phyloP scores from a whole-genome alignment of 2,797 vertebrate species.

The Clarias fuscus region DNA sequence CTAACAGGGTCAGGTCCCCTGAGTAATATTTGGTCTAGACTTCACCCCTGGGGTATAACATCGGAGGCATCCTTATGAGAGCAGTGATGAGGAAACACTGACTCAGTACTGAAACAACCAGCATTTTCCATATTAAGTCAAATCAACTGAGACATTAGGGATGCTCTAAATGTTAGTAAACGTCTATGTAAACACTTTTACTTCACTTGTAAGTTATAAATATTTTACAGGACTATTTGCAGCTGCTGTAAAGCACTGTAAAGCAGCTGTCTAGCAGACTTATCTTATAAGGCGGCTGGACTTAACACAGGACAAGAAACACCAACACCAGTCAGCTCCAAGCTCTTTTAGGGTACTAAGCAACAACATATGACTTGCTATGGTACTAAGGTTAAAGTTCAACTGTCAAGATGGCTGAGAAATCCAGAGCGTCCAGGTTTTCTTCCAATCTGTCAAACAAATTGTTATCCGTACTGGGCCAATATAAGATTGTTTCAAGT shows the following conservation, averaged over 20 bases:
- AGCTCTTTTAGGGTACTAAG: background rate
- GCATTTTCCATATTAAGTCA: constrained; percentile 29
- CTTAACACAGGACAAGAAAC: background rate
- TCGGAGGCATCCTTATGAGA: background rate
- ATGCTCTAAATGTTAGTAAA: constrained; percentile 39
- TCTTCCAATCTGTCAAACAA: background rate
- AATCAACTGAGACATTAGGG: constrained; percentile 16
- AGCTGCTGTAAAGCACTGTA: background rate
- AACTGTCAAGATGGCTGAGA: background rate
- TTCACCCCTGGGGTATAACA: constrained; percentile 2
- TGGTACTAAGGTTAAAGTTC: constrained; percentile 31
- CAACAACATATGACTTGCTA: constrained; percentile 24
- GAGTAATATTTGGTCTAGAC: constrained; percentile 12
- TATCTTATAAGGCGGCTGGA: background rate
- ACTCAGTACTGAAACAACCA: constrained; percentile 11
- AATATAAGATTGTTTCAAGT: constrained; percentile 1
- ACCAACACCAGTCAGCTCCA: background rate
- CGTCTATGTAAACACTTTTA: background rate
- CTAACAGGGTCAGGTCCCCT: background rate
- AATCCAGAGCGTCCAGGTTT: background rate
- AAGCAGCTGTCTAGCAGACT: too few species aligned
- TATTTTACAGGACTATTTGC: constrained; percentile 15
- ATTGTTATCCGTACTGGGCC: background rate
- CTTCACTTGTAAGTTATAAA: constrained; percentile 25
- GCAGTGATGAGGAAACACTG: background rate